A percentile compares a stretch with the other conserved stretches of the same genome.
Evolutionary conservation across 2,113 vertebrate species (phyloP).

Genomic region (Pycnonotus jocosus): DNA sequence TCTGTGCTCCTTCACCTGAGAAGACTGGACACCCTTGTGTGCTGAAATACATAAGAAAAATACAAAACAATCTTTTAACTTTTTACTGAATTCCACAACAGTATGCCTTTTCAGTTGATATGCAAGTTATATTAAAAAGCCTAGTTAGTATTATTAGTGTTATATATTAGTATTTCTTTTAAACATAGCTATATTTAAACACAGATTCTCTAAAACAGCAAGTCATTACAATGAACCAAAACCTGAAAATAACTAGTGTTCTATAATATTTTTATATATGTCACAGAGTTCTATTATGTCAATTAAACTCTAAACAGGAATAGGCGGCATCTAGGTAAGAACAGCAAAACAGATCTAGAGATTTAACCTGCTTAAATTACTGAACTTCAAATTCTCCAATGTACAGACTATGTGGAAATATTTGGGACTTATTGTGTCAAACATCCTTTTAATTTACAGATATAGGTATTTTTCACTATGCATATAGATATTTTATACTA

Average conservation of each 20-base stretch:
- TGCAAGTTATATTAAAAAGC: not conserved
- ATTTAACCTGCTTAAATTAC: not conserved
- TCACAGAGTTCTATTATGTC: not conserved
- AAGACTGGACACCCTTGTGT: conserved; percentile 77
- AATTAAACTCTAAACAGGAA: not conserved
- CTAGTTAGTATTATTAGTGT: not conserved
- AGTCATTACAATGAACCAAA: not conserved
- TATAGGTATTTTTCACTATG: not conserved
- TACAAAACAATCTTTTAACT: not conserved
- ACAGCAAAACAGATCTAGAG: not conserved
- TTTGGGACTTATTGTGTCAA: not conserved
- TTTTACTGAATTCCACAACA: not conserved
- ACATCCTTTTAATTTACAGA: not conserved
- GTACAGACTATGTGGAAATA: not conserved
- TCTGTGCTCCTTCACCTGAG: conserved; percentile 89
- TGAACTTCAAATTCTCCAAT: not conserved
- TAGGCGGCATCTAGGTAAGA: not conserved
- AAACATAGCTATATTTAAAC: not conserved
- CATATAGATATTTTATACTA: not conserved
- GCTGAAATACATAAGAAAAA: conserved; percentile 69
- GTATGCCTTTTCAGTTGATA: not conserved
- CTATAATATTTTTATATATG: not conserved
- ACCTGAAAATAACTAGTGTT: not conserved
- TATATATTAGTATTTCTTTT: not conserved
- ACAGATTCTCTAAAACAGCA: not conserved